Evolutionary conservation across 2,888 invertebrate species (phyloP).

Genomic region (Lasioglossum zephyrum): DNA sequence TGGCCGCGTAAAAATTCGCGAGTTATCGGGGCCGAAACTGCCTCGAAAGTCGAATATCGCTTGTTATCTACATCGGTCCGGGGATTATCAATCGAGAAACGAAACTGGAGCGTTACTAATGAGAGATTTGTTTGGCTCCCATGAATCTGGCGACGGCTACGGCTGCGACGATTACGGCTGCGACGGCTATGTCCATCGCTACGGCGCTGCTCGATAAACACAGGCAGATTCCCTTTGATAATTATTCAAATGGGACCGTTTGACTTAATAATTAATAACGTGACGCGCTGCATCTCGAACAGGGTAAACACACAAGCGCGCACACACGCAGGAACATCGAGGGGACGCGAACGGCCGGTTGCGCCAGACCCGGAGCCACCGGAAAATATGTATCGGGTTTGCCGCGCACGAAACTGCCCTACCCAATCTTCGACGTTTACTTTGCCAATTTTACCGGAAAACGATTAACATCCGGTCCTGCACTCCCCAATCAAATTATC

Average conservation of each 20-base stretch:
- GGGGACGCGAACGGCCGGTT: background rate
- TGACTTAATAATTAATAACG: conserved; percentile 11
- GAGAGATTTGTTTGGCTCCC: conserved; percentile 11
- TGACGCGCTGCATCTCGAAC: conserved; percentile 12
- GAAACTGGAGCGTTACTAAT: conserved; percentile 15
- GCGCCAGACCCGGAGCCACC: background rate
- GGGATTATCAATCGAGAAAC: background rate
- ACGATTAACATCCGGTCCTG: background rate
- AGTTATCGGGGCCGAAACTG: background rate
- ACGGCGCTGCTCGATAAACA: background rate
- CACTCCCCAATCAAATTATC: background rate
- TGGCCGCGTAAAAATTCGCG: background rate
- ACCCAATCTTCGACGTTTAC: conserved; percentile 30
- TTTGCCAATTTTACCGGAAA: conserved; percentile 20
- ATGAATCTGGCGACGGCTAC: background rate
- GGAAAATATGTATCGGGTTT: background rate
- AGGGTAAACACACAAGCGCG: background rate
- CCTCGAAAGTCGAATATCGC: background rate
- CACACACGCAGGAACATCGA: background rate
- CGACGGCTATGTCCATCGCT: background rate
- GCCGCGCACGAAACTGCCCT: background rate
- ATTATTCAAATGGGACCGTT: conserved; percentile 25
- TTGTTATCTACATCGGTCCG: background rate
- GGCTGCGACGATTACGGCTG: background rate
- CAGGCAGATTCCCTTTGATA: background rate